Evolutionary conservation across 2,113 vertebrate genomes (phyloP), one percentile per base, ranked within the genome.

Genomic region (Pseudolaguvia tuberculata): DNA sequence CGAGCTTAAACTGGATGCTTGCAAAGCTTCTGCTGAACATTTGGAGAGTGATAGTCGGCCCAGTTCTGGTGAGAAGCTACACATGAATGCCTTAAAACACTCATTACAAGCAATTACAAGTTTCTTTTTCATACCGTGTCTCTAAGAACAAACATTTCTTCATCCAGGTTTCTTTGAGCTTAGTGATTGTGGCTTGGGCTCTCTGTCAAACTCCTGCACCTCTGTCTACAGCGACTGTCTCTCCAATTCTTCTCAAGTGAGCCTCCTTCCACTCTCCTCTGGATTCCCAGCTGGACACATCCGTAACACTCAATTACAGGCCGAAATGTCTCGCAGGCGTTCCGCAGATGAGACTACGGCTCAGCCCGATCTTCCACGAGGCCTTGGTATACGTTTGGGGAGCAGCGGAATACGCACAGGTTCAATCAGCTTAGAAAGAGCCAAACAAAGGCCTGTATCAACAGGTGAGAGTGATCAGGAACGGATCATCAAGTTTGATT

Each of bases 31-130:
- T 62, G 84, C 84, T 1, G 95, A 96, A 80, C 92, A 91, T 68
- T 84, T 89, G 48, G 96, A 98, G 75, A 93, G 90, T 1, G 95
- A 98, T 91, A 98, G 96, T 85, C 88, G 96, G 23, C 96, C 95
- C 73, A 98, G 96, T 86, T 98, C 96, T 85, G 95, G 96, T 97
- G 84, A 85, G 59, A 58, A 31, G 2, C 27, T 1, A 13, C 2
- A 45, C 2, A 27, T 48, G 2, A 2, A 66, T 48, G 42, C 14
- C 3, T 5, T 47, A 14, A 67, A 18, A 70, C 17, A 23, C n/a
- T 56, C 8, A 53, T 70, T 35, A 55, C 31, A 39, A 27, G 7
- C 23, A 2, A 39, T 17, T 23, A 42, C 13, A 1, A 23, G n/a
- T 42, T 25, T 17, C 5, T 27, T 1, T 0, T 67, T 66, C 61